Percentiles rank a stretch among this genome's conserved stretches.
Conservation (phyloP, 2,888 invertebrate genomes). For the Cyclophora albipunctata region DNA sequence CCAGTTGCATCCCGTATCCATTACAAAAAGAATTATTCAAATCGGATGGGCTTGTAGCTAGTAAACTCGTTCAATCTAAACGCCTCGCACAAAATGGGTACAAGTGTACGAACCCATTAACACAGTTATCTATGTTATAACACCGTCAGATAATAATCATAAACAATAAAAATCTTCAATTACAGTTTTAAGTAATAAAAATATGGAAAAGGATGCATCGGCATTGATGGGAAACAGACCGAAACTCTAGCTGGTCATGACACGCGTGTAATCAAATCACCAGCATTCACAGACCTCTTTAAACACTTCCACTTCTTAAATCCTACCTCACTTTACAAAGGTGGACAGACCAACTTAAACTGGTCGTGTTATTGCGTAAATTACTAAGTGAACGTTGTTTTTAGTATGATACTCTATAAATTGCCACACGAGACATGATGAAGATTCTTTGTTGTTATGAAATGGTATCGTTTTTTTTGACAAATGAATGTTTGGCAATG, state of each 20-base stretch:
- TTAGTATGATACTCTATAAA: slow-evolving; percentile 26
- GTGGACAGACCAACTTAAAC: slow-evolving; percentile 19
- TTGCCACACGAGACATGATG: slow-evolving; percentile 29
- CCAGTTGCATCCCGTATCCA: no score
- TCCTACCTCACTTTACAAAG: neutral
- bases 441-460: slow-evolving; percentile 23
- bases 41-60: no score
- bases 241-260: slow-evolving; percentile 28
- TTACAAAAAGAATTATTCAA: no score
- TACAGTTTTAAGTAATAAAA: slow-evolving; percentile 15
- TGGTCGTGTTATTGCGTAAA: slow-evolving; percentile 39
- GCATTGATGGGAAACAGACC: slow-evolving; percentile 49
- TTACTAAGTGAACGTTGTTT: slow-evolving; percentile 35
- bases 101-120: no score
- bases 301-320: slow-evolving; percentile 4
- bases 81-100: slow-evolving; percentile 10
- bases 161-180: slow-evolving; percentile 17
- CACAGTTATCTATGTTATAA: slow-evolving; percentile 1
- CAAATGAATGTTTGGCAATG: slow-evolving; percentile 49
- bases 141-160: slow-evolving; percentile 12
- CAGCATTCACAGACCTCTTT: slow-evolving; percentile 21
- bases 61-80: slow-evolving; percentile 4
- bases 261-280: slow-evolving; percentile 23
- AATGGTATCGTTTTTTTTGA: slow-evolving; percentile 25
- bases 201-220: slow-evolving; percentile 40